A percentile compares a stretch with the other conserved stretches of the same genome.
phyloP scores from a whole-genome alignment of 2,888 invertebrate species.

The Andrena dorsata region DNA sequence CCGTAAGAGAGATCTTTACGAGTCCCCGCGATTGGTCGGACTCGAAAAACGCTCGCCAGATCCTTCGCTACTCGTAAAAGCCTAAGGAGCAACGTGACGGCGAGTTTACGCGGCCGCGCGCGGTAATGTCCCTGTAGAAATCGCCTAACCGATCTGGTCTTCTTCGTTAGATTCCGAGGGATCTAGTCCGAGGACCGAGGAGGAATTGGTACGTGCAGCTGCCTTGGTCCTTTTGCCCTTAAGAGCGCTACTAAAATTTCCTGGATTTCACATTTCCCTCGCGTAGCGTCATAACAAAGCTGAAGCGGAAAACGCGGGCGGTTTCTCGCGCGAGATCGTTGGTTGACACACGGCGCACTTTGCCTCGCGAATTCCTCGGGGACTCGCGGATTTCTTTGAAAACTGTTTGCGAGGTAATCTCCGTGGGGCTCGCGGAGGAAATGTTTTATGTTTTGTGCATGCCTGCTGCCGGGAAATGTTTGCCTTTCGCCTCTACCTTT shows the following conservation, averaged over 20 bases:
- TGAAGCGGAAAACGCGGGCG: constrained; percentile 25
- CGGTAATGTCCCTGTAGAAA: constrained; percentile 17
- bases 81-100: constrained; percentile 17
- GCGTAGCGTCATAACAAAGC: constrained; percentile 70
- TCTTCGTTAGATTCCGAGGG: too few relatives aligned
- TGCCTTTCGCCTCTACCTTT: background rate
- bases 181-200: background rate
- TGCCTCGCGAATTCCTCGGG: constrained; percentile 19
- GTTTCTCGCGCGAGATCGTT: background rate
- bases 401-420: constrained; percentile 34
- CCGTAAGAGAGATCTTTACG: constrained; percentile 53
- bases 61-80: constrained; percentile 60
- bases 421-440: constrained; percentile 6
- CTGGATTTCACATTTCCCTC: constrained; percentile 12
- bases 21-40: constrained; percentile 39
- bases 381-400: constrained; percentile 21
- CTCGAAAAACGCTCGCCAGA: constrained; percentile 4
- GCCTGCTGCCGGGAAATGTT: background rate
- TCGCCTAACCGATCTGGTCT: background rate
- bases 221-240: background rate
- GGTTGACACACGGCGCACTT: constrained; percentile 22
- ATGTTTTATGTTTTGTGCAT: constrained; percentile 6
- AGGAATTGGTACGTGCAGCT: background rate
- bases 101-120: background rate
- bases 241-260: background rate